phyloP scores from a whole-genome alignment of 2,888 invertebrate species.

The Cephus spinipes region DNA sequence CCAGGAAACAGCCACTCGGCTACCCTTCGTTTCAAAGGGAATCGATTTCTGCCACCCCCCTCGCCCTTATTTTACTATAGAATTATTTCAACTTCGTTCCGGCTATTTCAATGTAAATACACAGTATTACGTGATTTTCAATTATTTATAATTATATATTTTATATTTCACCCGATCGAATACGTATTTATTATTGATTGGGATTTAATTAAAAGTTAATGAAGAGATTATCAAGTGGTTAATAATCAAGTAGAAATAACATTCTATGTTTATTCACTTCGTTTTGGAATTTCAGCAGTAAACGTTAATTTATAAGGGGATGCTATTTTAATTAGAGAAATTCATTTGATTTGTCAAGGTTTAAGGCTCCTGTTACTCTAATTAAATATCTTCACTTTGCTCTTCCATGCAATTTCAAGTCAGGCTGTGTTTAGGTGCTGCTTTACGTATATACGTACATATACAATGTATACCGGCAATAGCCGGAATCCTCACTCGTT shows the following conservation, averaged over 20 bases:
- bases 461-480: background rate
- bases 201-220: background rate
- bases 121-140: background rate
- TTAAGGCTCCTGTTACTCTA: background rate
- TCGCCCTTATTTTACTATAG: background rate
- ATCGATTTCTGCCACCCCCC: constrained; percentile 27
- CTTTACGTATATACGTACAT: background rate
- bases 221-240: background rate
- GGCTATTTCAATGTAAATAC: background rate
- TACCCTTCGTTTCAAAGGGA: constrained; percentile 32
- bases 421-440: background rate
- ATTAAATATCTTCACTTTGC: background rate
- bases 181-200: background rate
- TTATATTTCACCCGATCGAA: background rate
- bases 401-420: background rate
- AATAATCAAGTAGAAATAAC: background rate
- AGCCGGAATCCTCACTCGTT: background rate
- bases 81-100: background rate
- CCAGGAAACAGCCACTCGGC: constrained; percentile 26
- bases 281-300: background rate
- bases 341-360: background rate
- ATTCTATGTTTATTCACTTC: background rate
- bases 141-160: background rate
- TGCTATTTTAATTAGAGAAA: background rate
- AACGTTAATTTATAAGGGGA: background rate